These are phyloP conservation scores for Homarus americanus DNA, from an alignment of 1,140 invertebrate genomes.

Conservation along the genomic window DNA sequence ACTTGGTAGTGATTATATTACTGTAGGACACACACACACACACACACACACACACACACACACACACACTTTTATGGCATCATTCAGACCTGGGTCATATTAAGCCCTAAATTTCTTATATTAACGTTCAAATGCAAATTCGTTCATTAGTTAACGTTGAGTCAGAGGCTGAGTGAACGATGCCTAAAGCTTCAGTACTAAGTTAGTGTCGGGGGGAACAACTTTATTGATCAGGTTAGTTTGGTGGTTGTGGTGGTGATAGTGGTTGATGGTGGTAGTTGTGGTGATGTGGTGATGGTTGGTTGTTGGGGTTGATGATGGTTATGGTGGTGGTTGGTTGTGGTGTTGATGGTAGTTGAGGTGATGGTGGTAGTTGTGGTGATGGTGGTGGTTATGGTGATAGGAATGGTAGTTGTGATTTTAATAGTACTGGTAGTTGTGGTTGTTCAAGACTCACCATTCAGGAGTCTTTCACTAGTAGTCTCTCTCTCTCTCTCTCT, in stretches of 20 bases:
- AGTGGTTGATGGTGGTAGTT: background rate
- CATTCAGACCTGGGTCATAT: conserved; percentile 4
- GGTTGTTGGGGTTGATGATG: background rate
- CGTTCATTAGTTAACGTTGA: conserved; percentile 15
- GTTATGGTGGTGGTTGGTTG: background rate
- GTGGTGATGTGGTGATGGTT: background rate
- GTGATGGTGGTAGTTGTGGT: too few relatives aligned
- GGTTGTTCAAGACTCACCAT: too few relatives aligned
- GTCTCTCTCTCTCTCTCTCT: too few relatives aligned
- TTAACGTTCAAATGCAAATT: conserved; percentile 2
- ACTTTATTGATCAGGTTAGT: background rate
- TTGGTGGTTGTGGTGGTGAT: background rate
- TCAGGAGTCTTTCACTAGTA: too few relatives aligned
- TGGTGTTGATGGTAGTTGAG: background rate
- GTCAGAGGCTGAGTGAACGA: conserved; percentile 5
- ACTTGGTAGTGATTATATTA: too few relatives aligned
- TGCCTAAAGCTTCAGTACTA: background rate
- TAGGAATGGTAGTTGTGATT: too few relatives aligned
- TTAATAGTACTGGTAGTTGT: too few relatives aligned
- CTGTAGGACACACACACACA: background rate
- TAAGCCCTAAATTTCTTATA: conserved; percentile 17
- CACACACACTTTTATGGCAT: background rate
- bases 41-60: conserved; percentile 3
- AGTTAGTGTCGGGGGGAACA: background rate
- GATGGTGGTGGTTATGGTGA: too few relatives aligned